Evolutionary conservation across 2,113 vertebrate species (phyloP).

Genomic region (Centropus unirufus): DNA sequence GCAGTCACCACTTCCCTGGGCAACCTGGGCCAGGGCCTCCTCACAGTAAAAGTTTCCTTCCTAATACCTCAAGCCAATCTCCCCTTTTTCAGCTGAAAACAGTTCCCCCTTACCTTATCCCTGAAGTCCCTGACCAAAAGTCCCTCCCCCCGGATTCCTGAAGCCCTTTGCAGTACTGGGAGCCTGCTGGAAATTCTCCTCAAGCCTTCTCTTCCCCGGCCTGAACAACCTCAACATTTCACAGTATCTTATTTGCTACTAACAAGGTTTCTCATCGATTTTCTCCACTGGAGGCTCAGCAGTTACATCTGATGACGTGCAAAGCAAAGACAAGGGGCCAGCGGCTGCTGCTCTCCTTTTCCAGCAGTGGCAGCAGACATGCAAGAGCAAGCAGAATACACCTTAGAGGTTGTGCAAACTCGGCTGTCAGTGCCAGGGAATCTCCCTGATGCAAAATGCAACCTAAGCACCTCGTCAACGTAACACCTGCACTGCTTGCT

Average conservation of each 20-base stretch:
- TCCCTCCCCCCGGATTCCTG: too few relatives aligned
- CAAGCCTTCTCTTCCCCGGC: too few relatives aligned
- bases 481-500: conserved; percentile 2
- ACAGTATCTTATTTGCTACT: not conserved
- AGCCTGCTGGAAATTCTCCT: too few relatives aligned
- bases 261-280: not conserved
- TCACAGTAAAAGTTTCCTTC: too few relatives aligned
- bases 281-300: not conserved
- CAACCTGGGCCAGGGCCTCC: too few relatives aligned
- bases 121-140: too few relatives aligned
- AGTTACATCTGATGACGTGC: not conserved
- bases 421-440: conserved; percentile 31
- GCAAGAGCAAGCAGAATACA: conserved; percentile 10
- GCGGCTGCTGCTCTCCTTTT: not conserved
- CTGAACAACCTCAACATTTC: not conserved
- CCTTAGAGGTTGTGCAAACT: conserved; percentile 21
- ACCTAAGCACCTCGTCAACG: not conserved
- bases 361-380: not conserved
- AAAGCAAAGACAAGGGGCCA: not conserved
- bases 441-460: conserved; percentile 50
- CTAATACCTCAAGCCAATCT: too few relatives aligned
- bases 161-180: too few relatives aligned
- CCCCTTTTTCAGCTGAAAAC: too few relatives aligned
- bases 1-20: too few relatives aligned
- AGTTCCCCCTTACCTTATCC: too few relatives aligned